Evolutionary conservation across 2,113 vertebrate species (phyloP).

Genomic region (Ibidorhyncha struthersii): DNA sequence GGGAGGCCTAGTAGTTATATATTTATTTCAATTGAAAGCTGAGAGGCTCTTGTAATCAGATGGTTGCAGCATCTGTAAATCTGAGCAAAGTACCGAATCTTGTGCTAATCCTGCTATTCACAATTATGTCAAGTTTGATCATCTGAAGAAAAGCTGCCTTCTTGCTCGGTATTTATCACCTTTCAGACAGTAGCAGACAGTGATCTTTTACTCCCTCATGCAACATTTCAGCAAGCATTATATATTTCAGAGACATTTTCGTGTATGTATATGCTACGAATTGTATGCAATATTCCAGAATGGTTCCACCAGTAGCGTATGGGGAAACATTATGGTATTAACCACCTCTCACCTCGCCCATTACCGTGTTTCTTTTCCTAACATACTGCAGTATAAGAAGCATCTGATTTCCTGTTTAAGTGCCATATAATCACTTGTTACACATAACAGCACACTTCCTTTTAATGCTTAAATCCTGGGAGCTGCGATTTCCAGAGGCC

Average conservation of each 20-base stretch:
- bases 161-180: not conserved
- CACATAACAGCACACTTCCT: not conserved
- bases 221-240: not conserved
- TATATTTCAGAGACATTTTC: constrained; percentile 28
- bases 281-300: not conserved
- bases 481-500: not conserved
- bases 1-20: not conserved
- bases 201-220: constrained; percentile 36
- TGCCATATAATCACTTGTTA: constrained; percentile 9
- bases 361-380: not conserved
- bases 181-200: constrained; percentile 20
- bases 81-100: fast-evolving
- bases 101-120: fast-evolving
- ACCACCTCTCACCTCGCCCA: constrained; percentile 28
- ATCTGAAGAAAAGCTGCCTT: not conserved
- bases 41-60: not conserved
- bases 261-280: constrained; percentile 14
- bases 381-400: not conserved
- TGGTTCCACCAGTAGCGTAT: not conserved
- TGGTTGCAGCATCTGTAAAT: not conserved
- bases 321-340: constrained; percentile 12
- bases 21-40: not conserved
- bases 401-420: constrained; percentile 7
- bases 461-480: not conserved
- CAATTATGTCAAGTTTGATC: not conserved